phyloP scores from a whole-genome alignment of 2,888 invertebrate species.

The Hemicrepidius hirtus region DNA sequence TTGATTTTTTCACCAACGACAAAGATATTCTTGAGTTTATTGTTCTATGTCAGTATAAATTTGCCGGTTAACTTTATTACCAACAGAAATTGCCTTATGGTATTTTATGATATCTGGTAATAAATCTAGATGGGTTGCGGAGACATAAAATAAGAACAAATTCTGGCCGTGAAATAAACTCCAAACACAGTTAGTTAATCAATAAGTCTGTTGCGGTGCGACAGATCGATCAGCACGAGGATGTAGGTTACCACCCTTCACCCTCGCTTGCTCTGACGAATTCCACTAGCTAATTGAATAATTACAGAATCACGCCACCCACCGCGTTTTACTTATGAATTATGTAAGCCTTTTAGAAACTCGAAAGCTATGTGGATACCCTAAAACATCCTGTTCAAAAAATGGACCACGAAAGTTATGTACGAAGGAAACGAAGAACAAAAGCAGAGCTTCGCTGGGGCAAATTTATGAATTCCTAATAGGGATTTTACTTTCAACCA shows the following conservation, averaged over 20 bases:
- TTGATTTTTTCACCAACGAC: not conserved
- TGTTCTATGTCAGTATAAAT: not conserved
- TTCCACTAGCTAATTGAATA: constrained; percentile 30
- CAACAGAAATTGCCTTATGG: constrained; percentile 8
- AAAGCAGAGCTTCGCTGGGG: not conserved
- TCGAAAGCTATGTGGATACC: not conserved
- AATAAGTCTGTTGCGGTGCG: constrained; percentile 41
- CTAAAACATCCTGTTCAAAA: constrained; percentile 2
- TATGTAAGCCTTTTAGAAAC: constrained; percentile 15
- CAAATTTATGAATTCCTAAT: constrained; percentile 30
- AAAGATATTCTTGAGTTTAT: not conserved
- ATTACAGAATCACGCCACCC: constrained; percentile 29
- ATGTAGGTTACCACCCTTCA: constrained; percentile 40
- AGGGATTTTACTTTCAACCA: constrained; percentile 6
- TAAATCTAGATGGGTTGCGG: constrained; percentile 9
- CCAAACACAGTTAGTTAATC: constrained; percentile 31
- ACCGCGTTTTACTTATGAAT: constrained; percentile 16
- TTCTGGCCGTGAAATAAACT: constrained; percentile 13
- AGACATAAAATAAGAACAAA: constrained; percentile 20
- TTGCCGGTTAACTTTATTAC: not conserved
- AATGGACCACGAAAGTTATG: not conserved
- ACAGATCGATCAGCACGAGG: constrained; percentile 45
- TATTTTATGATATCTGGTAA: constrained; percentile 9
- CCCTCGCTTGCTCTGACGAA: constrained; percentile 20
- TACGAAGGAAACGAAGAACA: not conserved